Evolutionary conservation across 2,113 vertebrate species (phyloP).

Genomic region (Isurus oxyrinchus): DNA sequence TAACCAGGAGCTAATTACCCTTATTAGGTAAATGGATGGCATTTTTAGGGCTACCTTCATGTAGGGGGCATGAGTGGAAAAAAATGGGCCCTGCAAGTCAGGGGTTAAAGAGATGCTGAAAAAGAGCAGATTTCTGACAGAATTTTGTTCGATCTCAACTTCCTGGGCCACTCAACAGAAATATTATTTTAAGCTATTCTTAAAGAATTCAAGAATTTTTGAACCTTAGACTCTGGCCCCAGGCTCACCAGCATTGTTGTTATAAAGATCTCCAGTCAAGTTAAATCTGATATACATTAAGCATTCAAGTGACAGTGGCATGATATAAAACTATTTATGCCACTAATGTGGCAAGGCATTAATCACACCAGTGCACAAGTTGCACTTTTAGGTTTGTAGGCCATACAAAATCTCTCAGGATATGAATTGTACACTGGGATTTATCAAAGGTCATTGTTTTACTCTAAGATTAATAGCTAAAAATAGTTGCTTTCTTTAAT

Average conservation of each 20-base stretch:
- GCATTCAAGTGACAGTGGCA: not conserved
- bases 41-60: not conserved
- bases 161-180: not conserved
- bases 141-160: not conserved
- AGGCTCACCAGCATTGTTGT: not conserved
- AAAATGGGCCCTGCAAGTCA: not conserved
- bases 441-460: not conserved
- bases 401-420: not conserved
- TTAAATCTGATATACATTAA: not conserved
- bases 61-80: not conserved
- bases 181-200: not conserved
- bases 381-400: not conserved
- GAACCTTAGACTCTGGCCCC: not conserved
- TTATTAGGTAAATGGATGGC: not conserved
- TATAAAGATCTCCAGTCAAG: not conserved
- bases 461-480: not conserved
- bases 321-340: not conserved
- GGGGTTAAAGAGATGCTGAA: not conserved
- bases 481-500: not conserved
- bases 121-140: not conserved
- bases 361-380: not conserved
- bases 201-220: not conserved
- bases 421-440: not conserved
- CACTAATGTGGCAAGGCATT: not conserved
- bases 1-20: not conserved